Conservation (phyloP, 2,797 vertebrate species). For the Balearica regulorum region DNA sequence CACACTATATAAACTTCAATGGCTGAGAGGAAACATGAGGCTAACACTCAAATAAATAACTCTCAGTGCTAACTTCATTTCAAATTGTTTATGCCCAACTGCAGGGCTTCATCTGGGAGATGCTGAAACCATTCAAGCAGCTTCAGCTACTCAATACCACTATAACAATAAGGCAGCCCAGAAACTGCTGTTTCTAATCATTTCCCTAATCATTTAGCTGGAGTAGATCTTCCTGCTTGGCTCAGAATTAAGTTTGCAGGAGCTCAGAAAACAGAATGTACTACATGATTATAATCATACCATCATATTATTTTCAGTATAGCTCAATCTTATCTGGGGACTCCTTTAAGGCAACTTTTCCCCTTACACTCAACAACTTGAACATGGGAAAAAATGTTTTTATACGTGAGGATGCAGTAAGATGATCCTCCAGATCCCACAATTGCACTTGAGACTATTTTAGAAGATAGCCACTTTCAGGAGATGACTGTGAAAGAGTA, state of each 20-base stretch:
- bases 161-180: background rate
- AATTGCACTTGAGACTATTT: background rate
- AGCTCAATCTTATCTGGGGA: background rate
- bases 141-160: background rate
- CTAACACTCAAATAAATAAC: background rate
- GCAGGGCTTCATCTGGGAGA: background rate
- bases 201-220: background rate
- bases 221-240: background rate
- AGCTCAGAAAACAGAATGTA: background rate
- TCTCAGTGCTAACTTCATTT: background rate
- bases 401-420: background rate
- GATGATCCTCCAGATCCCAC: background rate
- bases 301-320: background rate
- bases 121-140: background rate
- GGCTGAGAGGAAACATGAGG: background rate
- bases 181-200: background rate
- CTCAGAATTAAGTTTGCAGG: background rate
- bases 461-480: background rate
- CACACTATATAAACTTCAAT: background rate
- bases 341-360: background rate
- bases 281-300: background rate
- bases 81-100: background rate
- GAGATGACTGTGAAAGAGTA: background rate
- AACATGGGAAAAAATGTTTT: background rate
- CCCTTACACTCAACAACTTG: background rate